A percentile compares a stretch with the other conserved stretches of the same genome.
Evolutionary conservation across 2,113 vertebrate genomes (phyloP).

Genomic region (Piprites chloris): DNA sequence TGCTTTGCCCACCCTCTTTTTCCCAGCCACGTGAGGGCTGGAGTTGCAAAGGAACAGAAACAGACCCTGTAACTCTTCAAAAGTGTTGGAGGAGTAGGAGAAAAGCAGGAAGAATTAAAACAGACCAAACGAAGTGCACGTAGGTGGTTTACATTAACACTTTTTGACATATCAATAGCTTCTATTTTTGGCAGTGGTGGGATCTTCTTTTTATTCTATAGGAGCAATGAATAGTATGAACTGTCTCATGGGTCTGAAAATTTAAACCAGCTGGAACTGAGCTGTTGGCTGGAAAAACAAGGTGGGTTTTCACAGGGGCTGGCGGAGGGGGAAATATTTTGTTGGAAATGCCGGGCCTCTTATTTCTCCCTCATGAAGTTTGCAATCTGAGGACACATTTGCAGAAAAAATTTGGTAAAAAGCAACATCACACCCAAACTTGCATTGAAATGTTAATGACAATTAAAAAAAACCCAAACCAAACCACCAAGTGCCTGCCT

Average conservation of each 20-base stretch:
- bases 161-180: conserved; percentile 6
- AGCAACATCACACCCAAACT: background rate
- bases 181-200: background rate
- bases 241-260: background rate
- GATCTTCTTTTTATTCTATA: background rate
- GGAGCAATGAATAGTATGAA: background rate
- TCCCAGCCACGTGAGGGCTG: background rate
- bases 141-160: conserved; percentile 43
- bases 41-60: background rate
- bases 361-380: background rate
- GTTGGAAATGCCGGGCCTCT: background rate
- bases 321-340: background rate
- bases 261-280: background rate
- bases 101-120: background rate
- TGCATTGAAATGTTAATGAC: background rate
- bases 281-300: background rate
- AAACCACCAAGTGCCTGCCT: background rate
- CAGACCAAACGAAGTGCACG: background rate
- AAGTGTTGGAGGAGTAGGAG: background rate
- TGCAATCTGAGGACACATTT: background rate
- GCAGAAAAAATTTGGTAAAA: background rate
- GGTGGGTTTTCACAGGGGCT: background rate
- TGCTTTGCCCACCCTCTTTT: background rate
- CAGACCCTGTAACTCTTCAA: background rate
- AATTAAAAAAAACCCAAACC: background rate